These are phyloP conservation scores for Ptychodera flava DNA, from an alignment of 35 echinoderm and acorn worm species.

Conservation along the genomic window DNA sequence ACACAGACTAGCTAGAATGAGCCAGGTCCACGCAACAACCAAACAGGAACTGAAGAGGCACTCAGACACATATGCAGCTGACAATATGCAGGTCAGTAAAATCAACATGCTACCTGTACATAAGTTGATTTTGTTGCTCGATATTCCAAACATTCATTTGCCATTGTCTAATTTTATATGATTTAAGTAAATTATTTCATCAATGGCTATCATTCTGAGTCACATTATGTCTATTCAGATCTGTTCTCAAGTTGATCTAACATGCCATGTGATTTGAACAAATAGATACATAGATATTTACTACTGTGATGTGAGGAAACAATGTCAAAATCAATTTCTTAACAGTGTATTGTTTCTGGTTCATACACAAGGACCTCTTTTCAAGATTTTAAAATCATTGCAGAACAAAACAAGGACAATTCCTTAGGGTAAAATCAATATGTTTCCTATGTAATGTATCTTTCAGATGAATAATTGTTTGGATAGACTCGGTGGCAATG, in stretches of 20 bases:
- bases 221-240: not conserved
- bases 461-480: conserved; percentile 73
- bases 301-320: too few relatives aligned
- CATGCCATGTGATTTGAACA: too few relatives aligned
- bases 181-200: not conserved
- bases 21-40: conserved; percentile 31
- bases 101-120: not conserved
- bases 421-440: too few relatives aligned
- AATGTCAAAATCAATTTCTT: too few relatives aligned
- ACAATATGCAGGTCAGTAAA: conserved; percentile 48
- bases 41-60: conserved; percentile 47
- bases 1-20: conserved; percentile 56
- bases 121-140: not conserved
- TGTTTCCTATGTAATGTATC: too few relatives aligned
- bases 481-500: conserved; percentile 43
- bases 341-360: too few relatives aligned
- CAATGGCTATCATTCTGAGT: not conserved
- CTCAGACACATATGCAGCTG: conserved; percentile 45
- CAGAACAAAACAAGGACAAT: too few relatives aligned
- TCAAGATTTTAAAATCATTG: too few relatives aligned
- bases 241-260: not conserved
- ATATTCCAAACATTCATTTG: not conserved
- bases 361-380: too few relatives aligned
- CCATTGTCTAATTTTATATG: not conserved
- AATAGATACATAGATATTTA: too few relatives aligned